A percentile compares a stretch with the other conserved stretches of the same genome.
phyloP scores from a whole-genome alignment of 2,888 invertebrate species.

The Coenonympha arcania region DNA sequence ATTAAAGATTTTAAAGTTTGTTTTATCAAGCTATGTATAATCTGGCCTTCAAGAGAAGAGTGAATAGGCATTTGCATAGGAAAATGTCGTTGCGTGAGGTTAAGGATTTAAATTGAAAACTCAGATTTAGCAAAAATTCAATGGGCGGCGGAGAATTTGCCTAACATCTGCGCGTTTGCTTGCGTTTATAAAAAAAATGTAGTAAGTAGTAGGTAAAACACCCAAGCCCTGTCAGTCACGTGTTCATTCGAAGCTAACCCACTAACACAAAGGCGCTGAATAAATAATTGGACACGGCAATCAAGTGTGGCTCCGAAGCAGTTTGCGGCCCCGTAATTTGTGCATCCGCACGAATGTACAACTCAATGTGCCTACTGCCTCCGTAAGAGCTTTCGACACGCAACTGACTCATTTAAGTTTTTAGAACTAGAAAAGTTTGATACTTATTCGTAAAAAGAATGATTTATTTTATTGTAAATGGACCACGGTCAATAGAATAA shows the following conservation, averaged over 20 bases:
- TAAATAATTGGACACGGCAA: slow-evolving; percentile 16
- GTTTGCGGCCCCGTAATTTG: slow-evolving; percentile 19
- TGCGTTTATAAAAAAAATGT: not conserved
- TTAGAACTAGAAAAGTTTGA: not conserved
- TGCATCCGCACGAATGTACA: slow-evolving; percentile 15
- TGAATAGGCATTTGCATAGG: too few relatives aligned
- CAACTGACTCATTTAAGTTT: slow-evolving; percentile 9
- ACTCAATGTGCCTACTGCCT: slow-evolving; percentile 12
- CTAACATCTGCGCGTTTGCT: too few relatives aligned
- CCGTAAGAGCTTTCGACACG: slow-evolving; percentile 19
- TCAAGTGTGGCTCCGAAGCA: slow-evolving; percentile 21
- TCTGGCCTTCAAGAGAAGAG: too few relatives aligned
- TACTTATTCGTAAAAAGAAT: too few relatives aligned
- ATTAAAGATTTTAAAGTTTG: too few relatives aligned
- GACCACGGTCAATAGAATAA: too few relatives aligned
- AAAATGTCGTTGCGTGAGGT: too few relatives aligned
- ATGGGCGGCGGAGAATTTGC: too few relatives aligned
- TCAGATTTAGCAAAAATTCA: too few relatives aligned
- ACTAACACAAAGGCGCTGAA: slow-evolving; percentile 10
- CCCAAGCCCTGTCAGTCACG: slow-evolving; percentile 10
- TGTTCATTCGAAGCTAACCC: not conserved
- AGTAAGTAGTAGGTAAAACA: slow-evolving; percentile 17
- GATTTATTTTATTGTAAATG: too few relatives aligned
- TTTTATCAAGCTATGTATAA: too few relatives aligned
- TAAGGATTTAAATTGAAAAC: too few relatives aligned